Evolutionary conservation across 2,113 vertebrate genomes (phyloP).

Genomic region (Sinocyclocheilus rhinocerous): DNA sequence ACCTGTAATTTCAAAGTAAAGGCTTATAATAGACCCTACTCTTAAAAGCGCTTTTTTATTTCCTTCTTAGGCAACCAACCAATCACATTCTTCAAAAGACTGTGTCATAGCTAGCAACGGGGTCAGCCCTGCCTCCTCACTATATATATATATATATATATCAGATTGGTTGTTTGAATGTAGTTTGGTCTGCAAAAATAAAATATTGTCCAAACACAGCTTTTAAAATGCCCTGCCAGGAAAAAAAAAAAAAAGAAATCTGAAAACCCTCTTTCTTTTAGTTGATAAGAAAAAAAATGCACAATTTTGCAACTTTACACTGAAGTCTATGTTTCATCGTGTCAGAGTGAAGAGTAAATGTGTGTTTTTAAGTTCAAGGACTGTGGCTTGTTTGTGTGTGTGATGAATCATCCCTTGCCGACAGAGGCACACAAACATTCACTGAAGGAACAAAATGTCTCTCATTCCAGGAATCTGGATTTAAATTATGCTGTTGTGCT

Average conservation of each 20-base stretch:
- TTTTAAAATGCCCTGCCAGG: neutral
- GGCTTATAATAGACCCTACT: too few species aligned
- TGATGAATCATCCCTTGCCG: neutral
- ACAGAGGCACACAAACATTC: slow-evolving; percentile 45
- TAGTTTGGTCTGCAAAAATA: neutral
- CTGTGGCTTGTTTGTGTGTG: slow-evolving; percentile 58
- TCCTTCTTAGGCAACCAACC: too few species aligned
- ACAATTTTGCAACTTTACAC: neutral
- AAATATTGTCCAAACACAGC: neutral
- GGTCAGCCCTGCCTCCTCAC: too few species aligned
- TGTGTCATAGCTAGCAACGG: too few species aligned
- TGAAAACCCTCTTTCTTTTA: neutral
- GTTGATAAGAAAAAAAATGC: neutral
- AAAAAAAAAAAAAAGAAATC: too few species aligned
- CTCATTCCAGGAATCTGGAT: neutral
- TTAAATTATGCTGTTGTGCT: neutral
- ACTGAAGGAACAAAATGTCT: slow-evolving; percentile 5
- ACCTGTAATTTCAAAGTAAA: too few species aligned
- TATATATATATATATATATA: too few species aligned
- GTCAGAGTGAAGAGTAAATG: slow-evolving; percentile 8
- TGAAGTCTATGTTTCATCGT: neutral
- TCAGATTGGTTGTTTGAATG: neutral
- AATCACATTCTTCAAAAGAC: too few species aligned
- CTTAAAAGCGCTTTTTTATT: too few species aligned
- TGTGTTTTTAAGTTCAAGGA: slow-evolving; percentile 53